Evolutionary conservation across 2,113 vertebrate genomes (phyloP), one percentile per base, ranked within the genome.

Genomic region (Neotoma lepida): DNA sequence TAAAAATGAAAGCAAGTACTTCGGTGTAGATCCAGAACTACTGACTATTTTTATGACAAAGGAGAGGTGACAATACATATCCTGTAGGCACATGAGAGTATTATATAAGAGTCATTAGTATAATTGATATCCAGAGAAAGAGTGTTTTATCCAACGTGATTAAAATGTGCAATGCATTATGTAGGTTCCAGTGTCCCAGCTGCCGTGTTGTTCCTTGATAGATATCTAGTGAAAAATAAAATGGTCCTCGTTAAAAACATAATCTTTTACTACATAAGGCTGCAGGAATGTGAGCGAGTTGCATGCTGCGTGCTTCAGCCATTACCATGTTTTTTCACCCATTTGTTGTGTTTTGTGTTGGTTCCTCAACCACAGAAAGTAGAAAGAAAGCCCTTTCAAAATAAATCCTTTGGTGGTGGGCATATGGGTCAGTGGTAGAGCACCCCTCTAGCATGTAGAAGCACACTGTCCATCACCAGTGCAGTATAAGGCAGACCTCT

Each of bases 81-180:
- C 97, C 97, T 91, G 96, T 98, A 98, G 97, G 98, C 98, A 98
- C 97, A 97, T 76, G 93, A 97, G 97, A 97, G 97, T 98, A 98
- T 98, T 98, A 98, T 98, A 96, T 98, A 98, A 98, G 98, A 98
- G 96, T 98, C 98, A 98, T 98, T 98, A 98, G 97, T 96, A 97
- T 98, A 98, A 98, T 98, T 98, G 98, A 98, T 98, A 98, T 97
- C 97, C 97, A 97, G 97, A 97, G 98, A 98, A 98, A 97, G 96
- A 97, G 94, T 98, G 97, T 98, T 98, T 96, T 98, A 98, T 98
- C 97, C 98, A 98, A 98, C 96, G 98, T 98, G 98, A 98, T 98
- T 98, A 98, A 98, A 98, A 98, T 97, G 93, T 98, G 95, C 96
- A 97, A 98, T 98, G 98, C 97, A 98, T 98, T 98, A 97, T 89